Conservation (phyloP, 2,888 invertebrate species). For the Junonia oenone region DNA sequence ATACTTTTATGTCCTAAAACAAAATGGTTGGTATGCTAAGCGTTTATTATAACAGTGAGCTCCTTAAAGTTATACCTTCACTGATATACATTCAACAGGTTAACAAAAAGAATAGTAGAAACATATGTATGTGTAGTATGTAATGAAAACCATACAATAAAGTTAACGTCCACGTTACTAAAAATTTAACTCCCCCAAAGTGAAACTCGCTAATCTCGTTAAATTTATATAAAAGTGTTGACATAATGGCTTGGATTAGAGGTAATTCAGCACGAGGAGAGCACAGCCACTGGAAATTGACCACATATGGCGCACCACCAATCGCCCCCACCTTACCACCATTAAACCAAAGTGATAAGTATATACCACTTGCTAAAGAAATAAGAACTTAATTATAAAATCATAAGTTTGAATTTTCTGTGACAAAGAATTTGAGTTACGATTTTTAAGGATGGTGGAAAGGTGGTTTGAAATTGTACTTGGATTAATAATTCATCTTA, state of each 20-base stretch:
- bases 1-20: no score
- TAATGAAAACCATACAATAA: not conserved
- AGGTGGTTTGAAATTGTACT: constrained; percentile 40
- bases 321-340: constrained; percentile 24
- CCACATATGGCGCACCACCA: constrained; percentile 62
- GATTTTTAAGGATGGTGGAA: not conserved
- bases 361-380: not conserved
- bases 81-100: not conserved
- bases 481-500: constrained; percentile 58
- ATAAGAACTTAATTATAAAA: not conserved
- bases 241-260: constrained; percentile 62
- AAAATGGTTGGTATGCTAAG: no score
- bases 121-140: not conserved
- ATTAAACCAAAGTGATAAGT: not conserved
- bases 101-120: not conserved
- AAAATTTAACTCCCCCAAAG: constrained; percentile 22
- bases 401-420: constrained; percentile 19
- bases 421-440: constrained; percentile 18
- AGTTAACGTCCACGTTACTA: not conserved
- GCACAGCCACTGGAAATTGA: constrained; percentile 49
- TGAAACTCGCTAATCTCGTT: constrained; percentile 37
- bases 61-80: not conserved
- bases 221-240: constrained; percentile 60
- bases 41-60: not conserved
- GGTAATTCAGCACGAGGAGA: constrained; percentile 58